Base-by-base conservation (phyloP, 2,797 vertebrate genomes). In the Phaenicophaeus curvirostris region DNA sequence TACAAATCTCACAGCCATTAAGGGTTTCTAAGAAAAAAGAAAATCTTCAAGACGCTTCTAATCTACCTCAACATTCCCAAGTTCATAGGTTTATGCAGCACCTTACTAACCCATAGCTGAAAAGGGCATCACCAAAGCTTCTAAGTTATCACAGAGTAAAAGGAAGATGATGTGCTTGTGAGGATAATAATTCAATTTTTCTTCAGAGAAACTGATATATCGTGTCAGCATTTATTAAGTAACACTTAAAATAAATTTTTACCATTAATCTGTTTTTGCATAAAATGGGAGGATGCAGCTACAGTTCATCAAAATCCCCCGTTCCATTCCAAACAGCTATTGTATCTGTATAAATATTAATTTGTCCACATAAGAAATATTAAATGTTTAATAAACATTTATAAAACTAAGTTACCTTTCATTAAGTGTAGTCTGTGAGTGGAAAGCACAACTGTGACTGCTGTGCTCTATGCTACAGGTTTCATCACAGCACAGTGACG, bases 401-500 rank as follows among this genome's bases (percentile, higher is more conserved):
- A 31, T 30, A 78, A 90, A 91, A 48, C 8, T 13, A 69, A 46
- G 89, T 98, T 98, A 99, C 99, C 98, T 97, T 63, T 99, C 98
- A 92, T 97, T 98, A 83, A 99, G 97, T 0, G 98, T 97, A 28
- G 88, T 97, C 82, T 97, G 98, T 33, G 99, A 98, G 89, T 98
- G 98, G 96, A 98, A 98, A 33, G 97, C 96, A 50, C 98, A 98
- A 57, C 94, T 97, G 44, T 98, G 97, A n/a, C 96, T 96, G 50
- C 97, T 97, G 58, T 53, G 98, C 50, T 97, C 97, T 72, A 98
- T 69, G 93, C 98, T 98, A 87, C 98, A 98, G 78, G 97, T 97
- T 93, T 99, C 98, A 6, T 99, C 99, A 72, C 98, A 99, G 96
- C 99, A 99, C 87, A 98, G 66, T 13, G 99, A 98, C 0, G 99